These are phyloP conservation scores for Gobionotothen gibberifrons DNA, from an alignment of 2,797 vertebrate genomes.

Conservation along the genomic window DNA sequence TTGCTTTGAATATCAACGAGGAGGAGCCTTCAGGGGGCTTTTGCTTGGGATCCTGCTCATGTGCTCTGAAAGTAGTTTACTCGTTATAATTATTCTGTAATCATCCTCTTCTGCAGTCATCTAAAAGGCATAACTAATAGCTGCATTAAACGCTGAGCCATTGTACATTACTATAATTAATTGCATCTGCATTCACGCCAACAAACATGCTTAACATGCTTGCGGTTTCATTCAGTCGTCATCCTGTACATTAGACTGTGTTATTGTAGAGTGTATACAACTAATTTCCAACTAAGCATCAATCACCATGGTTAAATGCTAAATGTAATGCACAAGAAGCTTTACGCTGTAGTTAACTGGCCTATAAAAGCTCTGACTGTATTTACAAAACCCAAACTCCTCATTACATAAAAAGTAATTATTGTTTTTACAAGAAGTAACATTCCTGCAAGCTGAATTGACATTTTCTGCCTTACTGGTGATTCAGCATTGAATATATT, in stretches of 20 bases:
- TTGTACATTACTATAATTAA: background rate
- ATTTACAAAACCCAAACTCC: too few species aligned
- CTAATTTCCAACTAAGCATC: background rate
- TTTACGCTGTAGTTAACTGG: background rate
- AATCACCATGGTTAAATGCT: background rate
- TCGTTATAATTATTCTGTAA: slow-evolving; percentile 25
- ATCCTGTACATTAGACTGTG: too few species aligned
- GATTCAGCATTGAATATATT: slow-evolving; percentile 23
- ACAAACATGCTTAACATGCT: background rate
- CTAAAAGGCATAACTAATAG: background rate
- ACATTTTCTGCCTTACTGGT: background rate
- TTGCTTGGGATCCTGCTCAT: slow-evolving; percentile 12
- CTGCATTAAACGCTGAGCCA: background rate
- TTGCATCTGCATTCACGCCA: background rate
- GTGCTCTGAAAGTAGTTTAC: slow-evolving; percentile 17
- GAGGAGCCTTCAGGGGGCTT: background rate
- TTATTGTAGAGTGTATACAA: background rate
- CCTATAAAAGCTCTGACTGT: background rate
- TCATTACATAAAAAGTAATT: too few species aligned
- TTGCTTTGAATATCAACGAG: slow-evolving; percentile 28
- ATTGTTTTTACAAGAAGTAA: background rate
- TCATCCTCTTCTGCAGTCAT: slow-evolving; percentile 26
- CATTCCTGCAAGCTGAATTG: slow-evolving; percentile 39
- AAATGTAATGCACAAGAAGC: background rate
- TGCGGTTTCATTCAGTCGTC: background rate